Evolutionary conservation across 2,888 invertebrate species (phyloP), one percentile per base, ranked within the genome.

Genomic region (Perdita meconis): DNA sequence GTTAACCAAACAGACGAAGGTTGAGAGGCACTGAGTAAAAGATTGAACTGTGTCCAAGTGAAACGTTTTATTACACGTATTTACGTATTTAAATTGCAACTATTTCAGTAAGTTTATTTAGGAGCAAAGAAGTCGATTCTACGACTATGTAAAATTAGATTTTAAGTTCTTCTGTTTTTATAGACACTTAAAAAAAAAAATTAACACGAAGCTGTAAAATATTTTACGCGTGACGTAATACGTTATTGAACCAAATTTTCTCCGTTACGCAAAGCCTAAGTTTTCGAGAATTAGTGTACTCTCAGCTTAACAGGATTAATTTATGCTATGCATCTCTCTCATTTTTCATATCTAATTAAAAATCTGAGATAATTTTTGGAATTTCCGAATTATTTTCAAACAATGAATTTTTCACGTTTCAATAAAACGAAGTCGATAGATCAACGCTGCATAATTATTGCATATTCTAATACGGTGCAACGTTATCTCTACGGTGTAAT

Each of bases 1-100:
- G 1, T 38, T n/a, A 30, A 24, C n/a, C 0, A n/a, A 26, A n/a
- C 12, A 19, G 26, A 26, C 13, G 30, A 2, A 38, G 13, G 16
- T 73, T 47, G 50, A 73, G 61, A 26, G 60, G 44, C 61, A 47
- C 61, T 69, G 78, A 66, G 34, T 16, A 24, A 74, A 19, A 3
- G 56, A 53, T 79, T 79, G 77, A 72, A 72, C 40, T 16, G 51
- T 57, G 19, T 72, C 72, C 77, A 77, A 79, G 10, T 50, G 22
- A 66, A 38, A 40, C 38, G 44, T 12, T n/a, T n/a, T n/a, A 40
- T 47, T 77, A 61, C 50, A 74, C 36, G 47, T 42, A 63, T 51
- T 24, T 8, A 24, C 36, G n/a, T 13, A 51, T 56, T n/a, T 65
- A 50, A 30, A 64, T n/a, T n/a, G n/a, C n/a, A n/a, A n/a, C 67